phyloP scores from a whole-genome alignment of 2,888 invertebrate genomes.

The Agrilus cyanescens region DNA sequence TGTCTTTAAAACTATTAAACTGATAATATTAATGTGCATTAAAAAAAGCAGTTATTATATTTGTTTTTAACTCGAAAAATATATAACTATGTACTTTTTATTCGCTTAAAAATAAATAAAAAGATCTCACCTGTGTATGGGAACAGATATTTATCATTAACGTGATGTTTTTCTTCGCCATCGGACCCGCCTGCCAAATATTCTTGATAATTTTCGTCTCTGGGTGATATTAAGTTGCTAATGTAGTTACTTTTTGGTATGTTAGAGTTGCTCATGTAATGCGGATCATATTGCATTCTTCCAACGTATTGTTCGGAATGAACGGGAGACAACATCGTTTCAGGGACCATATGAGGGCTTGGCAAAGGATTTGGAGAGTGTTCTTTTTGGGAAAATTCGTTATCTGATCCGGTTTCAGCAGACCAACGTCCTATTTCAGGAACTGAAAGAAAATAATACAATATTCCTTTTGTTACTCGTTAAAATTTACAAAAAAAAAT shows the following conservation, averaged over 20 bases:
- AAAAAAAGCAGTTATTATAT: no score
- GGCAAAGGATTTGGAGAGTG: slow-evolving; percentile 59
- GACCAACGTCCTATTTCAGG: slow-evolving; percentile 57
- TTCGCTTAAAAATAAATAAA: background rate
- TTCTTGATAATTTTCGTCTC: slow-evolving; percentile 38
- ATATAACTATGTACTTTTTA: background rate
- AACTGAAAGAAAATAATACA: slow-evolving; percentile 18
- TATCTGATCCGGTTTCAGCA: slow-evolving; percentile 67
- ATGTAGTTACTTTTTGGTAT: slow-evolving; percentile 28
- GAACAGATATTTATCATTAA: slow-evolving; percentile 70
- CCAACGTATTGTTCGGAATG: slow-evolving; percentile 40
- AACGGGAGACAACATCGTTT: slow-evolving; percentile 42
- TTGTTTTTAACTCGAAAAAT: no score
- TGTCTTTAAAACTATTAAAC: background rate
- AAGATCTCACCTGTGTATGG: slow-evolving; percentile 59
- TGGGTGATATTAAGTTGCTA: slow-evolving; percentile 29
- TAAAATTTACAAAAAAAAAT: no score
- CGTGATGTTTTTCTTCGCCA: slow-evolving; percentile 57
- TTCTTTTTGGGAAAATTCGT: slow-evolving; percentile 50
- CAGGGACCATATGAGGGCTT: slow-evolving; percentile 64
- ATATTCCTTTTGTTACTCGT: slow-evolving; percentile 3
- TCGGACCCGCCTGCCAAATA: slow-evolving; percentile 56
- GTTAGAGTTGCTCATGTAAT: slow-evolving; percentile 24
- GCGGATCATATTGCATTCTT: slow-evolving; percentile 29
- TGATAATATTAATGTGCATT: slow-evolving; percentile 1